Evolutionary conservation across 2,113 vertebrate genomes (phyloP).

Genomic region (Bucco capensis): DNA sequence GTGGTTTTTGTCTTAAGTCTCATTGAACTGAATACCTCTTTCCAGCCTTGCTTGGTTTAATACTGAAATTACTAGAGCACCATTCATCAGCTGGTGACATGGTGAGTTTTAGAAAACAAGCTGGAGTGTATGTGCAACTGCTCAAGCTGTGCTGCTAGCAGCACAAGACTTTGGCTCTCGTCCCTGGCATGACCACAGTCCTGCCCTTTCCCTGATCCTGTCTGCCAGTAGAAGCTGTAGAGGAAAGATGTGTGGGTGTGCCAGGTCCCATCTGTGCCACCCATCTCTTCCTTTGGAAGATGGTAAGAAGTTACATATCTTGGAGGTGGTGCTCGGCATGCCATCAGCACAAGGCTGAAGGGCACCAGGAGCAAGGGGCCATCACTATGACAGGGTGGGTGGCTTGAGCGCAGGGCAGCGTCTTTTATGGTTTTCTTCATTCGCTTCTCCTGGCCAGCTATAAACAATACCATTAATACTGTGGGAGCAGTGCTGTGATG

Average conservation of each 20-base stretch:
- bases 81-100: background rate
- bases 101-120: background rate
- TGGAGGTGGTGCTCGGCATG: background rate
- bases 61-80: background rate
- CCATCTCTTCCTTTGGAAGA: background rate
- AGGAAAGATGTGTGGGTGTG: background rate
- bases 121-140: background rate
- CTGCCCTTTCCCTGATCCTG: background rate
- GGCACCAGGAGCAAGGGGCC: background rate
- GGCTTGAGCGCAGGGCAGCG: background rate
- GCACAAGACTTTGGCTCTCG: background rate
- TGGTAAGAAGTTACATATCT: background rate
- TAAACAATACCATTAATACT: background rate
- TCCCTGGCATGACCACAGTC: background rate
- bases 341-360: no score
- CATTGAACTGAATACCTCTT: background rate
- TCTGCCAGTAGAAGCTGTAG: background rate
- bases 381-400: accelerated
- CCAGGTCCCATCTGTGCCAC: background rate
- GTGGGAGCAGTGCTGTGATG: background rate
- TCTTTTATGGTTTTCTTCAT: background rate
- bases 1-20: background rate
- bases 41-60: background rate
- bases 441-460: background rate
- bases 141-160: background rate